Evolutionary conservation across 2,797 vertebrate genomes (phyloP).

Genomic region (Otolemur crassicaudatus): DNA sequence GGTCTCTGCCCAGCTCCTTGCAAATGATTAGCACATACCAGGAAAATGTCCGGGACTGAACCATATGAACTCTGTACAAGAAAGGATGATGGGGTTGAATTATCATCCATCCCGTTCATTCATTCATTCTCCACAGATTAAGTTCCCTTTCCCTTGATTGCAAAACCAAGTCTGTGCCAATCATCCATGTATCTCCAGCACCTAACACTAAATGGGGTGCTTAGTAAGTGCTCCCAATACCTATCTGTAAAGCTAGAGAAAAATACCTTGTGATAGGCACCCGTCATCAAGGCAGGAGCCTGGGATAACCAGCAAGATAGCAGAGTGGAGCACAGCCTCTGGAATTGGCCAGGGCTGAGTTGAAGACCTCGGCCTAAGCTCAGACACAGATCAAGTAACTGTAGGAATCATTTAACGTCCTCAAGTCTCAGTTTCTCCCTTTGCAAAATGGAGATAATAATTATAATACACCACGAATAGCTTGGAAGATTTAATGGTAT

Average conservation of each 20-base stretch:
- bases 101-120: background rate
- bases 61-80: background rate
- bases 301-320: background rate
- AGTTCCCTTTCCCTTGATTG: background rate
- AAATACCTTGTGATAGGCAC: accelerated
- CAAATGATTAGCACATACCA: background rate
- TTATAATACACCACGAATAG: background rate
- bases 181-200: background rate
- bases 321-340: background rate
- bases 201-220: background rate
- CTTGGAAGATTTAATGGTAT: background rate
- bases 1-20: background rate
- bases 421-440: conserved; percentile 29
- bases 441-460: background rate
- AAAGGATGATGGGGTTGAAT: background rate
- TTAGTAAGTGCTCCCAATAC: background rate
- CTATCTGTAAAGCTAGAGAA: background rate
- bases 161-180: background rate
- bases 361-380: background rate
- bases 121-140: background rate
- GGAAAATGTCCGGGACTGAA: background rate
- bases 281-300: too few species aligned
- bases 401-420: background rate
- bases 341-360: background rate
- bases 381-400: background rate